phyloP scores from a whole-genome alignment of 2,113 vertebrate species.

The Cygnus buccinator region DNA sequence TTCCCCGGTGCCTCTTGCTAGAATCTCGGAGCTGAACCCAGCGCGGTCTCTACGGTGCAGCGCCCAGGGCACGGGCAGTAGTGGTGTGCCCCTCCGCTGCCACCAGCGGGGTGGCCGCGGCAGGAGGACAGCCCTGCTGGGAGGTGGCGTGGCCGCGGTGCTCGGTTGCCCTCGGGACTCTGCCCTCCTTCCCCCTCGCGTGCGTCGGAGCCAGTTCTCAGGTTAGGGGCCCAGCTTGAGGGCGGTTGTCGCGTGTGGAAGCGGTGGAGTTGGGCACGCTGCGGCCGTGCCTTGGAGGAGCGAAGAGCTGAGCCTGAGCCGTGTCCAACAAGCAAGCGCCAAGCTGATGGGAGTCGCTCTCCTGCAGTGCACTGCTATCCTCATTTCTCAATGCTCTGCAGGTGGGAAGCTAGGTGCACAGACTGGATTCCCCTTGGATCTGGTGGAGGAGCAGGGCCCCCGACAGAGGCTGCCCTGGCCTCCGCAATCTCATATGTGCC shows the following conservation, averaged over 20 bases:
- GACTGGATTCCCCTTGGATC: conserved; percentile 67
- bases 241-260: background rate
- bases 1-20: background rate
- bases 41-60: background rate
- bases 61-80: background rate
- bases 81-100: background rate
- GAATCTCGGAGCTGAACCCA: background rate
- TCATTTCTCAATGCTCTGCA: conserved; percentile 59
- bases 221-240: conserved; percentile 14
- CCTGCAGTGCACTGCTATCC: conserved; percentile 49
- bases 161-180: background rate
- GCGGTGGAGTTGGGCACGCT: background rate
- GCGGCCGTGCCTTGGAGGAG: conserved; percentile 36
- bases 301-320: conserved; percentile 18
- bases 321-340: conserved; percentile 29
- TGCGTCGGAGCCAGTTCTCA: background rate
- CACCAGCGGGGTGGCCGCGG: background rate
- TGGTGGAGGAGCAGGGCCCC: conserved; percentile 56
- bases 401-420: conserved; percentile 66
- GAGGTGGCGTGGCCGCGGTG: background rate
- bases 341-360: conserved; percentile 47
- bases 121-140: conserved; percentile 4
- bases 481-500: conserved; percentile 64
- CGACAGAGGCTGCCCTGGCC: conserved; percentile 7
- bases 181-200: background rate